A percentile compares a stretch with the other conserved stretches of the same genome.
Evolutionary conservation across 2,113 vertebrate genomes (phyloP).

Genomic region (Poicephalus meyeri): DNA sequence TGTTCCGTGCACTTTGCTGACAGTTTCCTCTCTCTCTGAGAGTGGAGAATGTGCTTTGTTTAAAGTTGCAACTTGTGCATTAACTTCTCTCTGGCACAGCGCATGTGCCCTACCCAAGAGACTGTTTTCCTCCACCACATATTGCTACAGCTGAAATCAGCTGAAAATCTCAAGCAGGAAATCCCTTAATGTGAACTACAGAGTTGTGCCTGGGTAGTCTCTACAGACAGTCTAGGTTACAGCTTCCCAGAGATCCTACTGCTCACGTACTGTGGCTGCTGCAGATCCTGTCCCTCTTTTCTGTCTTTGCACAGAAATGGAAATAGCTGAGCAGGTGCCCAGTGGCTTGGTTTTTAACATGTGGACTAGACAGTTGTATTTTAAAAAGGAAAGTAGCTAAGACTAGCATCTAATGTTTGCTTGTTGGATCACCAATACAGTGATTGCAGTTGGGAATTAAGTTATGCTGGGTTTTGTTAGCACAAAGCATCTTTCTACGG

Average conservation of each 20-base stretch:
- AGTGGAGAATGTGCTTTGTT: slow-evolving; percentile 36
- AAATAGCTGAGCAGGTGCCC: not conserved
- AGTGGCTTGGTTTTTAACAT: not conserved
- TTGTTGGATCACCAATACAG: not conserved
- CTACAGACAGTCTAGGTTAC: not conserved
- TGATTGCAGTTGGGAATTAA: not conserved
- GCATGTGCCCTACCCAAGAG: not conserved
- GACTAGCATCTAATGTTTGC: not conserved
- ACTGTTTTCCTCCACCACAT: not conserved
- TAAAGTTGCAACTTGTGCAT: not conserved
- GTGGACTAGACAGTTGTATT: not conserved
- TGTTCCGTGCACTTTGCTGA: not conserved
- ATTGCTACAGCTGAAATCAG: not conserved
- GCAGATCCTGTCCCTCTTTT: not conserved
- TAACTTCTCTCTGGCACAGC: not conserved
- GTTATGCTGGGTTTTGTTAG: not conserved
- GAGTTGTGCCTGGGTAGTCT: not conserved
- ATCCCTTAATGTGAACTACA: not conserved
- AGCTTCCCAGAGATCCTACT: not conserved
- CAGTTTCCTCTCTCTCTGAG: slow-evolving; percentile 18
- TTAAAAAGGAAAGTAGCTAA: not conserved
- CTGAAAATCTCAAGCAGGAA: not conserved
- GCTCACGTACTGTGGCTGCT: not conserved
- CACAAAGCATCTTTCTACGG: not conserved
- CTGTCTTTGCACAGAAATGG: not conserved